Evolutionary conservation across 2,888 invertebrate species (phyloP).

Genomic region (Meandrusa payeni): DNA sequence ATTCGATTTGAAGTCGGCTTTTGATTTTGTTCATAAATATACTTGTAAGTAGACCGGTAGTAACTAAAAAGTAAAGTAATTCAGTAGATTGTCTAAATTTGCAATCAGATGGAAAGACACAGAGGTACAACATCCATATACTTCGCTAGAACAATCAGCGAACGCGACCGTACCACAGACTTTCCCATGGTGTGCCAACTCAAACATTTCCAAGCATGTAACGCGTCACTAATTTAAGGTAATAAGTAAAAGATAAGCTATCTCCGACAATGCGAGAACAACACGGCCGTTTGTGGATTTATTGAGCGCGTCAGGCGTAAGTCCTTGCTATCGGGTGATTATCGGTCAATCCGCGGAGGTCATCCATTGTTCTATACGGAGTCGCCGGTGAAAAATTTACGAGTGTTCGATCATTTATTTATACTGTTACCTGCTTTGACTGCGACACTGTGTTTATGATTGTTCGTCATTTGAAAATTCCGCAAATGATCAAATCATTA

Average conservation of each 20-base stretch:
- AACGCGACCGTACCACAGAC: not conserved
- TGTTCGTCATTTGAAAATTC: not conserved
- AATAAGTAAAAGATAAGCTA: constrained; percentile 41
- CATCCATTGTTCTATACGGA: constrained; percentile 36
- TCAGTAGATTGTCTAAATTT: no score
- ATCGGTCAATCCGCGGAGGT: constrained; percentile 43
- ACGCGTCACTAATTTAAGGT: constrained; percentile 27
- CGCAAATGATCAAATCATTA: no score
- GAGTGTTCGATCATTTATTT: constrained; percentile 17
- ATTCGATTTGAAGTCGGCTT: no score
- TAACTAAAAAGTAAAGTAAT: no score
- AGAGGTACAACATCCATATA: no score
- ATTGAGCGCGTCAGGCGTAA: constrained; percentile 38
- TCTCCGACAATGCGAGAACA: constrained; percentile 36
- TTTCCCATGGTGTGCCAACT: constrained; percentile 16
- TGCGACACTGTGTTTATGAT: constrained; percentile 9
- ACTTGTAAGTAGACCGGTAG: no score
- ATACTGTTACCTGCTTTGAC: not conserved
- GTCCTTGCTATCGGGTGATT: constrained; percentile 41
- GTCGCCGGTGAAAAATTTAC: constrained; percentile 28
- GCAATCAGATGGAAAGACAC: no score
- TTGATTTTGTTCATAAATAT: no score
- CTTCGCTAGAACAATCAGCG: no score
- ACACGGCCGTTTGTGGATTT: constrained; percentile 36
- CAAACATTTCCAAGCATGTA: constrained; percentile 21